phyloP scores from a whole-genome alignment of 2,113 vertebrate genomes.

The Hydrolagus affinis region DNA sequence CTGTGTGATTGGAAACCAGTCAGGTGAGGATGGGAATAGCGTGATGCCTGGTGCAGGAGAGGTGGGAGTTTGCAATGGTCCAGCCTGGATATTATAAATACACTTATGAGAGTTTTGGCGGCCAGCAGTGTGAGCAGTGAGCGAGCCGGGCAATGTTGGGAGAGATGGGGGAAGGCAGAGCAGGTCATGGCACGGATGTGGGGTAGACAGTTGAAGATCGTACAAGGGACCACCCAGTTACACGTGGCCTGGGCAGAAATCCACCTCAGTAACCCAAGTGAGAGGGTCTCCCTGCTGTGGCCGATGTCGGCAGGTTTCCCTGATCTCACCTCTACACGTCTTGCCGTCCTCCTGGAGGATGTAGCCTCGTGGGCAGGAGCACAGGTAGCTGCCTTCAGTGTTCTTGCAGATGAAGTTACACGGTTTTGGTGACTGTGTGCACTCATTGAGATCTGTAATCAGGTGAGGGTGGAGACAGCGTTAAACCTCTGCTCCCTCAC shows the following conservation, averaged over 20 bases:
- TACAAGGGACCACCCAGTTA: too few relatives aligned
- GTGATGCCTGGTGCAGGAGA: too few relatives aligned
- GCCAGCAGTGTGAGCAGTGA: too few relatives aligned
- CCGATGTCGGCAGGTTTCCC: not conserved
- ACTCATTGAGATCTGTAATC: conserved; percentile 79
- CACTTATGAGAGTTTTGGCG: too few relatives aligned
- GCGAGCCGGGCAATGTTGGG: too few relatives aligned
- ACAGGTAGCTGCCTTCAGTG: conserved; percentile 86
- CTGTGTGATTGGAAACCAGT: too few relatives aligned
- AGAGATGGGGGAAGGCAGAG: too few relatives aligned
- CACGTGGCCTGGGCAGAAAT: not conserved
- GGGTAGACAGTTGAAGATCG: too few relatives aligned
- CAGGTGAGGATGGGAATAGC: too few relatives aligned
- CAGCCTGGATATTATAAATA: too few relatives aligned
- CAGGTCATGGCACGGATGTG: too few relatives aligned
- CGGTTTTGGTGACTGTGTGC: conserved; percentile 72
- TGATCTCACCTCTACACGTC: conserved; percentile 80
- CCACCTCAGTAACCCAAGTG: not conserved
- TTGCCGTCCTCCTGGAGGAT: conserved; percentile 77
- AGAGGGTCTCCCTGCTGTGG: not conserved
- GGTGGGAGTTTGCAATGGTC: too few relatives aligned
- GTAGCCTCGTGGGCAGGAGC: conserved; percentile 84
- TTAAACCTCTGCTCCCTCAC: not conserved
- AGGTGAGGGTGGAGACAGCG: not conserved
- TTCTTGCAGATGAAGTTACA: conserved; percentile 95